phyloP scores from a whole-genome alignment of 2,113 vertebrate genomes.

The Cyphomyrus plagiostoma region DNA sequence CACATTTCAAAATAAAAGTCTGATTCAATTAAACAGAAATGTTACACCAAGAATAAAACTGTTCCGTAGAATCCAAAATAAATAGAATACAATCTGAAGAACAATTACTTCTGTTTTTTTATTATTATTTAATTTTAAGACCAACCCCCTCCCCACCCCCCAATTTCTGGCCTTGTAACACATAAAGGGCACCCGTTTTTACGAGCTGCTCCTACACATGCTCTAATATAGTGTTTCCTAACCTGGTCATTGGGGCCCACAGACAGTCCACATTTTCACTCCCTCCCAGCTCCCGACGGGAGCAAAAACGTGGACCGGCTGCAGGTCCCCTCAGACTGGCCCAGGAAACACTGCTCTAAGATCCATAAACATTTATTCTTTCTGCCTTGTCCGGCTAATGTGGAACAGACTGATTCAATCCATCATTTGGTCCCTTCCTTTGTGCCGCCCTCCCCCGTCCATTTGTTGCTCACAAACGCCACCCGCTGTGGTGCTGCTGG shows the following conservation, averaged over 20 bases:
- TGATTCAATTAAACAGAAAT: neutral
- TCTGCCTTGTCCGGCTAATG: neutral
- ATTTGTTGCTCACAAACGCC: neutral
- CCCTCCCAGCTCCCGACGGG: neutral
- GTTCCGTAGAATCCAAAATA: neutral
- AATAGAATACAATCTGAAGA: neutral
- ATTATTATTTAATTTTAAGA: neutral
- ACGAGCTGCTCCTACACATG: neutral
- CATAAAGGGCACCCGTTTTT: neutral
- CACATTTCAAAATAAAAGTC: constrained; percentile 7
- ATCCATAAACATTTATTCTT: neutral
- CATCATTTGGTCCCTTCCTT: neutral
- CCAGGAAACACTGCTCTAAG: neutral
- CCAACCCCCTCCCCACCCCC: neutral
- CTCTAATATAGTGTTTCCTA: neutral
- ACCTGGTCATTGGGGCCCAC: neutral
- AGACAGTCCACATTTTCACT: neutral
- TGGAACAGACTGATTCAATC: neutral
- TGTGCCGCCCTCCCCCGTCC: neutral
- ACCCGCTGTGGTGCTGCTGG: constrained; percentile 23
- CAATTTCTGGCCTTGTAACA: neutral
- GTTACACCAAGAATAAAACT: neutral
- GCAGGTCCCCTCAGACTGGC: neutral
- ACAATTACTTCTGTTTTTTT: neutral
- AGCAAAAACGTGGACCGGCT: neutral